A percentile compares a stretch with the other conserved stretches of the same genome.
These are phyloP conservation scores for Clarias laeviceps DNA, from an alignment of 2,797 vertebrate genomes.

Conservation along the genomic window DNA sequence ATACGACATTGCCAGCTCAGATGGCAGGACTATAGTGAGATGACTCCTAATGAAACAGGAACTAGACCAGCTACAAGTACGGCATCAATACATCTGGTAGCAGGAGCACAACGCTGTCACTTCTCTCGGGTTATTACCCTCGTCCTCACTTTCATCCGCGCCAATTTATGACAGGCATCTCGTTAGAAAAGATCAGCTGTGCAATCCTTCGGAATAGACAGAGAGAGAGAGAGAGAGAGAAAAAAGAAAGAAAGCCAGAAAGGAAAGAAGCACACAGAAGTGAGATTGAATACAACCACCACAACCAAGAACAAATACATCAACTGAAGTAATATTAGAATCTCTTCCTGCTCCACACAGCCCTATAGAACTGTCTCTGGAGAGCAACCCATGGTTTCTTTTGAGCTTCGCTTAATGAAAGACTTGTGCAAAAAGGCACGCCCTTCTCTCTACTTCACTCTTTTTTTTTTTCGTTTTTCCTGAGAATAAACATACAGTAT, in stretches of 20 bases:
- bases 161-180: constrained; percentile 18
- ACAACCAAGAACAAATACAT: neutral
- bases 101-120: constrained; percentile 10
- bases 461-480: neutral
- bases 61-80: neutral
- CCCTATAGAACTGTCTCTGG: constrained; percentile 22
- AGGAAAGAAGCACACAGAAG: neutral
- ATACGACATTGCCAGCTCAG: neutral
- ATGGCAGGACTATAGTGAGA: neutral
- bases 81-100: neutral
- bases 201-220: neutral
- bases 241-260: neutral
- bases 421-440: constrained; percentile 71
- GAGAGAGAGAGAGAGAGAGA: neutral
- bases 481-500: neutral
- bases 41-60: constrained; percentile 11
- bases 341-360: constrained; percentile 38
- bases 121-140: constrained; percentile 25
- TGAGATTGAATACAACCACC: neutral
- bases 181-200: constrained; percentile 24
- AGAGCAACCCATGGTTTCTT: constrained; percentile 50
- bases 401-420: constrained; percentile 76
- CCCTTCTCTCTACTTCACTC: constrained; percentile 47
- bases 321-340: constrained; percentile 29
- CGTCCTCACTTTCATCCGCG: constrained; percentile 26